Base-by-base conservation (phyloP, 1,140 invertebrate species). In the Homarus americanus region DNA sequence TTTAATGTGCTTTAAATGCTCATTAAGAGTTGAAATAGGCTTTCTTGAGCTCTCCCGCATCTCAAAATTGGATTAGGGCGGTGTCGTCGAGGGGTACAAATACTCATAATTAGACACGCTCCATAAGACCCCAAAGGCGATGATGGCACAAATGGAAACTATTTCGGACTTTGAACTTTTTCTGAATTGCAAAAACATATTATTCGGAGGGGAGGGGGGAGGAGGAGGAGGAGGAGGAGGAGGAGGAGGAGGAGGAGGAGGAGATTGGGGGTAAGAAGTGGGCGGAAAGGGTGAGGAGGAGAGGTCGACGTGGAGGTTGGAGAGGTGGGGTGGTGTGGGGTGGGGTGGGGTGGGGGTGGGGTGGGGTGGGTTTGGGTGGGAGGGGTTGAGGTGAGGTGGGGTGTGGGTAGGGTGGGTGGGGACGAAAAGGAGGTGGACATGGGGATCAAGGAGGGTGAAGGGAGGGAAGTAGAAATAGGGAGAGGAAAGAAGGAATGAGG, bases 1-100 rank as follows among this genome's bases (percentile, higher is more conserved):
- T 90, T 83, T 90, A 90, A 90, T 90, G 88, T 82, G 79, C 88
- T 90, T 82, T 90, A 90, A 90, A 90, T 90, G 73, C 88, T 90
- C 88, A 90, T 90, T 90, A 90, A 90, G 88, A 90, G 80, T 90
- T 90, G 88, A 58, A 90, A 90, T 90, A 90, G 88, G 88, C 82
- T 90, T 83, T 90, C 88, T 84, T 76, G 80, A 82, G 66, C 79
- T 38, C 41, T 38, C 72, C 66, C 79, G 72, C 80, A 12, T 90
- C 88, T 75, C 80, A 83, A 66, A 90, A 90, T 90, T 90, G 80
- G 88, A 90, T 90, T 90, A 90, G 36, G 80, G 34, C 49, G 72
- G 86, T 80, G 49, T 63, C 53, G 53, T 49, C 76, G 58, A 28
- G 78, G 38, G 63, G 72, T 76, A 90, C 88, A 83, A 90, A 90